phyloP scores from a whole-genome alignment of 2,888 invertebrate species.

The Bunonema sp. region DNA sequence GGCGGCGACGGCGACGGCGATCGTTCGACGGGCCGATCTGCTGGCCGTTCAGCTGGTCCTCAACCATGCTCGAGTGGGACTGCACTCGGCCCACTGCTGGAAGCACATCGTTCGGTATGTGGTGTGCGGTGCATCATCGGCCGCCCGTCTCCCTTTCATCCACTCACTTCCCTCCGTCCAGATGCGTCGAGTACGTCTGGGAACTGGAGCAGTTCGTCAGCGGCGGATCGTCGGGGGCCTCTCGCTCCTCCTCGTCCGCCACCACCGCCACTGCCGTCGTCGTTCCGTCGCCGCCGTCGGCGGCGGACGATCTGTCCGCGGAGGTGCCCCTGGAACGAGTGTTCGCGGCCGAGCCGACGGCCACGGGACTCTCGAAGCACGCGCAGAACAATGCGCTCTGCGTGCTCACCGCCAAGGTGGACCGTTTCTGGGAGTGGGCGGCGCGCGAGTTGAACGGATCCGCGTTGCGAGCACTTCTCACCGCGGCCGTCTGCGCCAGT shows the following conservation, averaged over 20 bases:
- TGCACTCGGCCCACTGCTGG: constrained; percentile 84
- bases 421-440: too few relatives aligned
- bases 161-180: constrained; percentile 28
- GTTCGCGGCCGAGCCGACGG: constrained; percentile 15
- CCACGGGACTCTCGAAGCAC: constrained; percentile 11
- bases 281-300: background rate
- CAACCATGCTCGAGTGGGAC: constrained; percentile 72
- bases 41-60: constrained; percentile 78
- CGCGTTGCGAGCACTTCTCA: too few relatives aligned
- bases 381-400: constrained; percentile 61
- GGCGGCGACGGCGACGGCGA: too few relatives aligned
- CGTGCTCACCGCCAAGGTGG: constrained; percentile 72
- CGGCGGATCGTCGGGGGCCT: too few relatives aligned
- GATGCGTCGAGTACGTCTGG: constrained; percentile 76
- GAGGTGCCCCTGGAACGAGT: constrained; percentile 7
- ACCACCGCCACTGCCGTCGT: constrained; percentile 4
- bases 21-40: constrained; percentile 69
- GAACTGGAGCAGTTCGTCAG: constrained; percentile 72
- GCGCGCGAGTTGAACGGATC: too few relatives aligned
- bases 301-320: constrained; percentile 7
- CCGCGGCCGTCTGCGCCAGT: too few relatives aligned
- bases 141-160: background rate
- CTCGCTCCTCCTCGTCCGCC: too few relatives aligned
- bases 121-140: too few relatives aligned
- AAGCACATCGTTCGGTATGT: constrained; percentile 69